Percentiles rank a stretch among this genome's conserved stretches.
Conservation (phyloP, 2,888 invertebrate genomes). For the Cybosia mesomella region DNA sequence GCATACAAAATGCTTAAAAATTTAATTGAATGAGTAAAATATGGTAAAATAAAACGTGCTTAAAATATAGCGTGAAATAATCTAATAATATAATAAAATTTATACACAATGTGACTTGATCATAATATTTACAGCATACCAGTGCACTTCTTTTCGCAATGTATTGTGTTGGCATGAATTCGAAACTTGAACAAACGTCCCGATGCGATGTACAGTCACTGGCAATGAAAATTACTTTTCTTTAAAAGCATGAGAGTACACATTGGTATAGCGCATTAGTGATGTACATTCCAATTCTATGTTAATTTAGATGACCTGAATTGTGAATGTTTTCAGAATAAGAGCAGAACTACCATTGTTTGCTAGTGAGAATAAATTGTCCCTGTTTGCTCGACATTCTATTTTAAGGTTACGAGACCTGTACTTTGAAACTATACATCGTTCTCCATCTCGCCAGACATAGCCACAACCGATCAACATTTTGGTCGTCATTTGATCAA, state of each 20-base stretch:
- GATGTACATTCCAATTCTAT: conserved; percentile 28
- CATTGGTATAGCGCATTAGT: neutral
- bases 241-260: neutral
- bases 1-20: too few relatives aligned
- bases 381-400: neutral
- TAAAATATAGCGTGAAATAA: too few relatives aligned
- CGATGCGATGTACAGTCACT: neutral
- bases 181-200: neutral
- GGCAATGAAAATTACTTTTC: neutral
- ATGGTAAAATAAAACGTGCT: too few relatives aligned
- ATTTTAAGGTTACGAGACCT: neutral
- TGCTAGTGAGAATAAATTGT: conserved; percentile 9
- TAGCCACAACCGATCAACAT: too few relatives aligned
- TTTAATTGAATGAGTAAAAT: too few relatives aligned
- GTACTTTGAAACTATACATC: neutral
- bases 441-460: neutral
- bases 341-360: conserved; percentile 3
- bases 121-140: neutral
- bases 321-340: neutral
- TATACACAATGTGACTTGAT: neutral
- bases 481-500: neutral
- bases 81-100: too few relatives aligned
- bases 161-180: neutral
- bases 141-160: neutral
- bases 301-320: conserved; percentile 9